Evolutionary conservation across 2,113 vertebrate genomes (phyloP).

Genomic region (Mustelus asterias): DNA sequence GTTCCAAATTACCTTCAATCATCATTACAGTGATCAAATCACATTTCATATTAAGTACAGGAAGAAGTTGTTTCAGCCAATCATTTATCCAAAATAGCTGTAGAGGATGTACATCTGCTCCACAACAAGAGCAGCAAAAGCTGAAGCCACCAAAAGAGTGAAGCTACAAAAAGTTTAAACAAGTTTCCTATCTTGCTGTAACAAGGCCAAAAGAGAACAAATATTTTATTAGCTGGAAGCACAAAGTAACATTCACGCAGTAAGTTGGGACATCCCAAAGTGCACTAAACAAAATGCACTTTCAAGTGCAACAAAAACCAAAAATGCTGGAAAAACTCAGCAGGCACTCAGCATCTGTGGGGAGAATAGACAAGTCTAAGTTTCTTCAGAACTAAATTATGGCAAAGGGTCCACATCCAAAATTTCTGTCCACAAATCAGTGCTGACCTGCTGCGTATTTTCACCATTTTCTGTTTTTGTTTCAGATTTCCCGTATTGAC

Average conservation of each 20-base stretch:
- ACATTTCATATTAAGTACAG: background rate
- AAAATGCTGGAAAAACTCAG: background rate
- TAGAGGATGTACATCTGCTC: background rate
- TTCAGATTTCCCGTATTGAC: too few species aligned
- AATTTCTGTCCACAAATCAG: background rate
- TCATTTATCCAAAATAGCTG: background rate
- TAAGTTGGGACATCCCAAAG: background rate
- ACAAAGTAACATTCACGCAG: background rate
- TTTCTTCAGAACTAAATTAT: background rate
- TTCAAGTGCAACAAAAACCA: background rate
- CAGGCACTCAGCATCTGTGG: background rate
- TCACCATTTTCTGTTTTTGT: too few species aligned
- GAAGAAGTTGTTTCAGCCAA: background rate
- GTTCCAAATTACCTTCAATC: background rate
- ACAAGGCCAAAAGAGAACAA: background rate
- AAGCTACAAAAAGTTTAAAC: background rate
- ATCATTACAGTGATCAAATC: constrained; percentile 19
- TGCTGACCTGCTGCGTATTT: too few species aligned
- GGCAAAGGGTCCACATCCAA: background rate
- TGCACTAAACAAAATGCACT: background rate
- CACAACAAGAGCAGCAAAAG: background rate
- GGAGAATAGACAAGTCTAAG: background rate
- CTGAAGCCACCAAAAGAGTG: background rate
- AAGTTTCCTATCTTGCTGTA: background rate
- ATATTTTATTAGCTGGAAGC: background rate